Conservation (phyloP, 2,113 vertebrate genomes). For the Cyphomyrus discorhynchus region DNA sequence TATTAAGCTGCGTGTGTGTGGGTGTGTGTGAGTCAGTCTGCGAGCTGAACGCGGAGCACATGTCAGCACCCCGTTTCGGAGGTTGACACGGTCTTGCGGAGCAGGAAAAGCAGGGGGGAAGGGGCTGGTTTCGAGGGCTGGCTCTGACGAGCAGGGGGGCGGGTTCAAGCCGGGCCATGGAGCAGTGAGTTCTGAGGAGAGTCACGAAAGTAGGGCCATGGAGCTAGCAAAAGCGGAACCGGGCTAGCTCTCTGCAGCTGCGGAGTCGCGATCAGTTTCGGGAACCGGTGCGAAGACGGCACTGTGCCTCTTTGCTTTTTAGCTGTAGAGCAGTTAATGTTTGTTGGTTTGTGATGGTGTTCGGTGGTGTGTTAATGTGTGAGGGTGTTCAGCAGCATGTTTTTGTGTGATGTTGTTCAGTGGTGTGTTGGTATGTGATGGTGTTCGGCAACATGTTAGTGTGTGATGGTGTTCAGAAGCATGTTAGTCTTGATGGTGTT, state of each 20-base stretch:
- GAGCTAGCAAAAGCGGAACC: neutral
- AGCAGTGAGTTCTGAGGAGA: neutral
- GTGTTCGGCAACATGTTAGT: neutral
- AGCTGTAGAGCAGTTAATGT: neutral
- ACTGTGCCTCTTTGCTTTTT: neutral
- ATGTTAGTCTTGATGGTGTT: neutral
- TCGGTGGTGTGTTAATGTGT: neutral
- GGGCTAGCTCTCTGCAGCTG: neutral
- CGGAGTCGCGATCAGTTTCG: neutral
- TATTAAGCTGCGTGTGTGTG: neutral
- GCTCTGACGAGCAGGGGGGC: neutral
- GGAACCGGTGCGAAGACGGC: neutral
- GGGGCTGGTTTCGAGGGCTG: neutral
- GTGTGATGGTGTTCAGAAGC: neutral
- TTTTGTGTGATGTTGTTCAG: neutral
- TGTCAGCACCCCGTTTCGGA: neutral
- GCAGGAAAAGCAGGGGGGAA: neutral
- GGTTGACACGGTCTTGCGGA: neutral
- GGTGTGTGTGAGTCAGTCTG: neutral
- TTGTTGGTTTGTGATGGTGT: neutral
- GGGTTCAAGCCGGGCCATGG: neutral
- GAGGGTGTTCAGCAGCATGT: neutral
- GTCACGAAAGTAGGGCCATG: neutral
- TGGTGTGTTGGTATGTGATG: neutral
- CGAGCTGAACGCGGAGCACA: neutral